Evolutionary conservation across 2,888 invertebrate genomes (phyloP).

Genomic region (Chloroclysta siterata): DNA sequence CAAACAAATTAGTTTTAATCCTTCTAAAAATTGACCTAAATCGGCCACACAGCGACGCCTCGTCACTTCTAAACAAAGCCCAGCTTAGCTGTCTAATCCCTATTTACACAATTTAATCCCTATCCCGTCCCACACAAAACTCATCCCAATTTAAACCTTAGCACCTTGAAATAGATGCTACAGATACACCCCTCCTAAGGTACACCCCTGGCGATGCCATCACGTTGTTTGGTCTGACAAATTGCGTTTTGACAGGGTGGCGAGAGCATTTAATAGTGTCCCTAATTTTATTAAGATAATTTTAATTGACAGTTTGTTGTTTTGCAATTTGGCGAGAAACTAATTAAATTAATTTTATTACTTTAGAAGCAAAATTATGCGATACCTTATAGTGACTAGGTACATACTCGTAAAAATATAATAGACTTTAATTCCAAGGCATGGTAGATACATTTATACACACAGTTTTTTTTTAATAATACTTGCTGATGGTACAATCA

Average conservation of each 20-base stretch:
- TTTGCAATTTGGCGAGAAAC: conserved; percentile 44
- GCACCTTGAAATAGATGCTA: conserved; percentile 54
- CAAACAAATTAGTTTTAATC: conserved; percentile 39
- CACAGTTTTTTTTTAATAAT: too few species aligned
- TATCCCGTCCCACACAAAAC: conserved; percentile 47
- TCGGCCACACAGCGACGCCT: conserved; percentile 74
- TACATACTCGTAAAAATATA: too few species aligned
- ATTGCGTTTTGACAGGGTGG: conserved; percentile 83
- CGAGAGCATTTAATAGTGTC: conserved; percentile 67
- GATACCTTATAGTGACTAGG: too few species aligned
- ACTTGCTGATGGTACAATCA: too few species aligned
- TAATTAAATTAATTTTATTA: conserved; percentile 42
- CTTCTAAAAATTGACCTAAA: conserved; percentile 54
- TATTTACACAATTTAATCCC: conserved; percentile 84
- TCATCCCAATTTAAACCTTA: conserved; percentile 65
- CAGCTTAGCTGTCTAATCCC: conserved; percentile 81
- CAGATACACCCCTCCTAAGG: conserved; percentile 38
- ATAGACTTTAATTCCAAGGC: too few species aligned
- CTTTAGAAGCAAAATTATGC: too few species aligned
- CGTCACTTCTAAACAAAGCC: conserved; percentile 73
- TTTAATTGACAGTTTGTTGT: conserved; percentile 59
- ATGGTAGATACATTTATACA: too few species aligned
- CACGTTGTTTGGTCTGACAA: conserved; percentile 81
- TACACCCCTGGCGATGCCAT: conserved; percentile 60
- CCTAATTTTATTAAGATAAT: conserved; percentile 56